phyloP scores from a whole-genome alignment of 2,797 vertebrate genomes.

The Amphiprion clarkii region DNA sequence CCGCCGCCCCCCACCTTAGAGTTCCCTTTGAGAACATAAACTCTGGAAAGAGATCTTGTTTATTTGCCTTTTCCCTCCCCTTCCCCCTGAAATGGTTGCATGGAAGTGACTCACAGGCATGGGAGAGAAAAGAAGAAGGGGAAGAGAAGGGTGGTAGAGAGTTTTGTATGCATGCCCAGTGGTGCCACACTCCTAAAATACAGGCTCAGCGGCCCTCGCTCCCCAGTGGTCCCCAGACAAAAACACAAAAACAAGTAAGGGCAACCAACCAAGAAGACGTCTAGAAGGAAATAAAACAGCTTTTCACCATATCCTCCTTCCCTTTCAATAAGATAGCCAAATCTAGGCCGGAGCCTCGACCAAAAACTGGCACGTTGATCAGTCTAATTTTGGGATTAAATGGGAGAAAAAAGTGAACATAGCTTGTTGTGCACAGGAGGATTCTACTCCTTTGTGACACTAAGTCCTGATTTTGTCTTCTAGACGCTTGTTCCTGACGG shows the following conservation, averaged over 20 bases:
- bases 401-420: slow-evolving; percentile 4
- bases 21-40: slow-evolving; percentile 82
- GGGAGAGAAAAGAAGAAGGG: slow-evolving; percentile 64
- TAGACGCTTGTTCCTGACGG: slow-evolving; percentile 25
- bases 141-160: slow-evolving; percentile 38
- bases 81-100: slow-evolving; percentile 75
- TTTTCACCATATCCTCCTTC: neutral
- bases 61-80: slow-evolving; percentile 82
- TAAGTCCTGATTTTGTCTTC: slow-evolving; percentile 42
- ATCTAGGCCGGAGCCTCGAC: slow-evolving; percentile 4
- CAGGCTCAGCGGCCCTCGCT: slow-evolving; percentile 26
- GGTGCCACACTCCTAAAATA: slow-evolving; percentile 60
- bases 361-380: slow-evolving; percentile 20
- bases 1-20: slow-evolving; percentile 50
- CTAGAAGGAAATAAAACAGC: neutral
- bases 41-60: slow-evolving; percentile 83
- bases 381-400: slow-evolving; percentile 32
- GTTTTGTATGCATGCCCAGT: slow-evolving; percentile 48
- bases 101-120: slow-evolving; percentile 82
- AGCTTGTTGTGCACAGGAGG: neutral
- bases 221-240: slow-evolving; percentile 5
- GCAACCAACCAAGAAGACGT: neutral
- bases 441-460: slow-evolving; percentile 29
- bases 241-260: slow-evolving; percentile 12
- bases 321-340: slow-evolving; percentile 19